Percentiles rank a stretch among this genome's conserved stretches.
phyloP scores from a whole-genome alignment of 2,888 invertebrate genomes.

The Dasysyrphus tricinctus region DNA sequence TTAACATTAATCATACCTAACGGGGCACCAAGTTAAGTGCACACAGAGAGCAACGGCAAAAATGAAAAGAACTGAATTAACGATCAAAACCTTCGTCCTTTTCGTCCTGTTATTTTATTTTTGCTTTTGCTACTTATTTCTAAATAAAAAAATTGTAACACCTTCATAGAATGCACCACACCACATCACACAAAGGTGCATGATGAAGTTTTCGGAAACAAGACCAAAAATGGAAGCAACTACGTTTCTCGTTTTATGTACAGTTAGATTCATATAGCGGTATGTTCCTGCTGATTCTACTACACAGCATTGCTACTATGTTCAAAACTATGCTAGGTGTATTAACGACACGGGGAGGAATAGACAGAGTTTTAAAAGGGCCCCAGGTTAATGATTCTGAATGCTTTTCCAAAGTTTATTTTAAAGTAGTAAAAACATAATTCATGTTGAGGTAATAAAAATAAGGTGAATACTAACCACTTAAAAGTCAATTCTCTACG shows the following conservation, averaged over 20 bases:
- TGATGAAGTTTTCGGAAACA: constrained; percentile 46
- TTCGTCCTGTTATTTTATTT: not conserved
- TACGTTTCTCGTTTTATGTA: not conserved
- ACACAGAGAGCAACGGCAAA: constrained; percentile 49
- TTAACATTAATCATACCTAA: constrained; percentile 64
- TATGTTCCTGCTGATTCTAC: constrained; percentile 45
- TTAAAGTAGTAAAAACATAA: constrained; percentile 5
- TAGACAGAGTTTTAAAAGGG: constrained; percentile 23
- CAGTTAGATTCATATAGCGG: constrained; percentile 24
- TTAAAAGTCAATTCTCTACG: constrained; percentile 2
- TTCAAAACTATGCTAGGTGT: not conserved
- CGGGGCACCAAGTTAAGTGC: constrained; percentile 63
- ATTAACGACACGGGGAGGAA: constrained; percentile 26
- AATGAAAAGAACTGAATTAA: constrained; percentile 69
- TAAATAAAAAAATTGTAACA: constrained; percentile 55
- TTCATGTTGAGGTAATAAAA: not conserved
- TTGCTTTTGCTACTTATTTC: constrained; percentile 27
- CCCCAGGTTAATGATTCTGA: constrained; percentile 19
- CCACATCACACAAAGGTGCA: constrained; percentile 40
- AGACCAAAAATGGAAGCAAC: constrained; percentile 39
- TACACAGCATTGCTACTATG: not conserved
- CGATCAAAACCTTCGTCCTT: constrained; percentile 56
- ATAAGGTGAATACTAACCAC: not conserved
- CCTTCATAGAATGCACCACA: constrained; percentile 26
- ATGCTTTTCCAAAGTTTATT: constrained; percentile 8